Evolutionary conservation across 2,888 invertebrate genomes (phyloP), one percentile per base, ranked within the genome.

Genomic region (Anodontia alba): DNA sequence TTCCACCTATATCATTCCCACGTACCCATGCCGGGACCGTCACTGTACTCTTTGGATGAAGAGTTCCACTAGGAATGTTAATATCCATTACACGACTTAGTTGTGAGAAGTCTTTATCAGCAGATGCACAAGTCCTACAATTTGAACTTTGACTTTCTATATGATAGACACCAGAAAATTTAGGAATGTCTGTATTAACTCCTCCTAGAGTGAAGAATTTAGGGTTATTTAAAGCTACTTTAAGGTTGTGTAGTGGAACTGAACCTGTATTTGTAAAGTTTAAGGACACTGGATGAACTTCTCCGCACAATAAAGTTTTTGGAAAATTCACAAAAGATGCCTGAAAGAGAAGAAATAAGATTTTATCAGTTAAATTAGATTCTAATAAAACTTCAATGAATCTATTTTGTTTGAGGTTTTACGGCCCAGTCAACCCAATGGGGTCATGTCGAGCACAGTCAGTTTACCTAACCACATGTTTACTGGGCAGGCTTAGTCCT

Each of bases 321-420:
- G 96, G 96, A 57, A 96, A 95, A 92, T 96, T 96, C 36, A 96
- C 96, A 92, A 97, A 97, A 3, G 96, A 96, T 88, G 97, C 96
- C 97, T 97, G 92, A 62, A 86, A 86, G 29, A 26, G 10, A 57
- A 23, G 29, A 57, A 12, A 15, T 20, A 78, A 70, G 15, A 38
- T 8, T 12, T 8, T 12, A 38, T 38, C 7, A 12, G 38, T 70
- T 20, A 66, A 31, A 38, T 38, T 31, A 26, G 3, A 31, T 23
- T 62, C n/a, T 15, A 12, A 15, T 57, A 12, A n/a, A 54, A 57
- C 33, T n/a, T n/a, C n/a, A n/a, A n/a, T n/a, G n/a, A n/a, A n/a
- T n/a, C n/a, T n/a, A n/a, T n/a, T n/a, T n/a, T n/a, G n/a, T n/a
- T n/a, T n/a, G n/a, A n/a, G n/a, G n/a, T n/a, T n/a, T n/a, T n/a